Evolutionary conservation across 2,797 vertebrate species (phyloP), one percentile per base, ranked within the genome.

Genomic region (Thunnus albacares): DNA sequence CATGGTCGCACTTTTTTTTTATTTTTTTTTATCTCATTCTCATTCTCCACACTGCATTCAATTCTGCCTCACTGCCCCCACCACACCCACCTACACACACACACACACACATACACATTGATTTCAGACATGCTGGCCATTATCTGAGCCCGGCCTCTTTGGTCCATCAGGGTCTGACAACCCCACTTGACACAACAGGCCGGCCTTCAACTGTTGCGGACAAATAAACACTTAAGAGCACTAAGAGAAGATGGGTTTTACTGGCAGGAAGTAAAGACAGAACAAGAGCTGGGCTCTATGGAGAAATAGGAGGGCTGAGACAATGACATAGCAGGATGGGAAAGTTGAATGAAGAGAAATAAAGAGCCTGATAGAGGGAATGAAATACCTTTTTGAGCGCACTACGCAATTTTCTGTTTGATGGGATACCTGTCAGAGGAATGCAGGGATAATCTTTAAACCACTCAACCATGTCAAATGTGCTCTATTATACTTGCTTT

Each of bases 371-470:
- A 63, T 67, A 1, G 38, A 61, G 51, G 49, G 65, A 78, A 47
- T 49, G 51, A 26, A 76, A 80, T 59, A 75, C 13, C 41, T 75
- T 24, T 76, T 47, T 59, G 58, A 66, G 71, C 26, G 9, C 64
- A 26, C 15, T 12, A 18, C 2, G 17, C 47, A 51, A 52, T 84
- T 76, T 82, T 87, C 65, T 64, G 24, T 79, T 33, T 77, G 82
- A 82, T 74, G 56, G 57, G 61, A 79, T 38, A 75, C 67, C 61
- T 79, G 75, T 71, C 84, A 49, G 55, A 67, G 59, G 52, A 80
- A 88, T 55, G 67, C 49, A 47, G 68, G 22, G 26, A 71, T 66
- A 71, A 90, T 89, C 77, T 82, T 87, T 87, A 81, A 80, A 81
- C 20, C 62, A 49, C 35, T 80, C 62, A 71, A 13, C 71, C 30